These are phyloP conservation scores for Pandemis heparana DNA, from an alignment of 2,888 invertebrate genomes.

Conservation along the genomic window DNA sequence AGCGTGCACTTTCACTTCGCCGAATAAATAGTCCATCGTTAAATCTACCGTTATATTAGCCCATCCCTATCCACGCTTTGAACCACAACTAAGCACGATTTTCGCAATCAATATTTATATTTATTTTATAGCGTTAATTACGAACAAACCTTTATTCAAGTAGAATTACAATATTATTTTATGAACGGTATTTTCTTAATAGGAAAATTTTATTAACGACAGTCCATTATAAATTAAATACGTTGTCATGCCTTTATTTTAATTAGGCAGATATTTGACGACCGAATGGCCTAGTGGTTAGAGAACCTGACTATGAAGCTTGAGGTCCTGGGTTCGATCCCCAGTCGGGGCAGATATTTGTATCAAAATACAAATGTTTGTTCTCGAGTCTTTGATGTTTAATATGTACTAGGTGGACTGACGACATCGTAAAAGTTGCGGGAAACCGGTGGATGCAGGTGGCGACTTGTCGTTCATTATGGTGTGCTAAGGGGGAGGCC, in stretches of 20 bases:
- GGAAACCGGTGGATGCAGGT: too few relatives aligned
- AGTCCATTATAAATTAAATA: constrained; percentile 5
- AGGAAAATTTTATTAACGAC: constrained; percentile 12
- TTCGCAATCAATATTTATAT: constrained; percentile 53
- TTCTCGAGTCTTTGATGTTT: too few relatives aligned
- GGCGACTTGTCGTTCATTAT: too few relatives aligned
- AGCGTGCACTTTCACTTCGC: too few relatives aligned
- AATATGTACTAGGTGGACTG: too few relatives aligned
- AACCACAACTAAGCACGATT: constrained; percentile 36
- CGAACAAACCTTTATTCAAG: constrained; percentile 19
- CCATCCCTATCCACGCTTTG: constrained; percentile 25
- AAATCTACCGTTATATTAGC: neutral
- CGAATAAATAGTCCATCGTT: neutral
- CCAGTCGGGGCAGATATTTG: too few relatives aligned
- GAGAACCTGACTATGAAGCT: too few relatives aligned
- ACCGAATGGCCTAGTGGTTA: too few relatives aligned
- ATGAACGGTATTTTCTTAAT: constrained; percentile 12
- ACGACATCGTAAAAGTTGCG: too few relatives aligned
- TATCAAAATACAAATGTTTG: too few relatives aligned
- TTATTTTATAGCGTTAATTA: constrained; percentile 43
- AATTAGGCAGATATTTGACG: neutral
- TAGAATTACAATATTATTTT: constrained; percentile 5
- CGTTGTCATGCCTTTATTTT: neutral
- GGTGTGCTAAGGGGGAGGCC: too few relatives aligned
- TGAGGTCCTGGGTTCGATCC: too few relatives aligned